phyloP scores from a whole-genome alignment of 1,140 invertebrate species.

The Tetragnatha versicolor region DNA sequence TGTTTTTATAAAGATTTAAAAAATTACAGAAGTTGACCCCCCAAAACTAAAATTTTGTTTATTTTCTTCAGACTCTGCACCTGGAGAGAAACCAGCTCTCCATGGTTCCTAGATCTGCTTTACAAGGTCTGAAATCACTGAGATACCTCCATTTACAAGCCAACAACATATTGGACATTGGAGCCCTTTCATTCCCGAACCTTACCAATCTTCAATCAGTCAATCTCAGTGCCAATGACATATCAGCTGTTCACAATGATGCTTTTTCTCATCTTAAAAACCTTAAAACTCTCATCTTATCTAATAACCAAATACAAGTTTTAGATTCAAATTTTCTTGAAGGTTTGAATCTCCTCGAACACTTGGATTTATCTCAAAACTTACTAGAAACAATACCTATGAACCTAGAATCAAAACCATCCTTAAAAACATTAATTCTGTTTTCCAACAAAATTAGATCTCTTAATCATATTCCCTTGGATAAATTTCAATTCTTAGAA shows the following conservation, averaged over 20 bases:
- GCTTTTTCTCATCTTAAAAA: constrained; percentile 74
- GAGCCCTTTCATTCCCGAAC: constrained; percentile 54
- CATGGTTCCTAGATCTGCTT: constrained; percentile 75
- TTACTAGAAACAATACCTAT: constrained; percentile 82
- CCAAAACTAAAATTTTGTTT: too few species aligned
- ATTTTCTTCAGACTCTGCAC: constrained; percentile 74
- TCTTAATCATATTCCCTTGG: constrained; percentile 43
- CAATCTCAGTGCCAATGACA: constrained; percentile 78
- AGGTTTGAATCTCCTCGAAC: constrained; percentile 76
- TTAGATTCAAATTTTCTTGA: constrained; percentile 77
- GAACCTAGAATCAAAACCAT: constrained; percentile 75
- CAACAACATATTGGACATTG: constrained; percentile 73
- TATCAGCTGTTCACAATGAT: constrained; percentile 76
- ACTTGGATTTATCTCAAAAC: constrained; percentile 83
- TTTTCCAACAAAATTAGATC: constrained; percentile 62
- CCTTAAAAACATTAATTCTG: constrained; percentile 72
- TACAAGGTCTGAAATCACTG: constrained; percentile 78
- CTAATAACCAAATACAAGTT: constrained; percentile 76
- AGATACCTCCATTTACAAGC: constrained; percentile 75
- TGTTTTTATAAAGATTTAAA: neutral
- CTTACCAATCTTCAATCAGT: constrained; percentile 70
- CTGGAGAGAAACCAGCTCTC: constrained; percentile 80
- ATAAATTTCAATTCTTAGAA: constrained; percentile 52
- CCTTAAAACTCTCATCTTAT: constrained; percentile 75
- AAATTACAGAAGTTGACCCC: neutral